Conservation (phyloP, 2,113 vertebrate species). For the Manacus vitellinus region DNA sequence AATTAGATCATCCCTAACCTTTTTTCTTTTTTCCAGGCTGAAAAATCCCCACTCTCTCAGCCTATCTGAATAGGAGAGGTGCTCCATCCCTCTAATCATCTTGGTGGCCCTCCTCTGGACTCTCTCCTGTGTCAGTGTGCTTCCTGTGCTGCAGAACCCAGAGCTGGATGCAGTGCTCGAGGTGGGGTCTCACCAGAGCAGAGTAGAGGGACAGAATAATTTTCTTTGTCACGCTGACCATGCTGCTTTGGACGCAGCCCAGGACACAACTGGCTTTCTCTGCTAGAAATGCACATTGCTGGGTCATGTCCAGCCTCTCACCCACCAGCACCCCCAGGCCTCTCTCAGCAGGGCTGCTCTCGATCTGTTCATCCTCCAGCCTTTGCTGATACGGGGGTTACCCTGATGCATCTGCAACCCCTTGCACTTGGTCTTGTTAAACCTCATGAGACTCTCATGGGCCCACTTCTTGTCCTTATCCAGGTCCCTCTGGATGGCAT, state of each 20-base stretch:
- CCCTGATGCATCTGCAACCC: accelerated
- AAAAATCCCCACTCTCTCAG: background rate
- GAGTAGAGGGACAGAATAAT: background rate
- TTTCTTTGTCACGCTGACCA: background rate
- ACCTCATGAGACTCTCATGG: background rate
- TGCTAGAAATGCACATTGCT: background rate
- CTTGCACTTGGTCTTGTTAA: background rate
- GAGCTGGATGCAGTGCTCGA: background rate
- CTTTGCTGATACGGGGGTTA: accelerated
- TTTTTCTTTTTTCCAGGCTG: background rate
- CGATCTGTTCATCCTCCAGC: accelerated
- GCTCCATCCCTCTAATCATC: background rate
- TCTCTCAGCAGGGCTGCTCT: background rate
- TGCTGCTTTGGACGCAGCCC: background rate
- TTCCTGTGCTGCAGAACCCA: background rate
- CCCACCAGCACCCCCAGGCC: background rate
- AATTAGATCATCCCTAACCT: background rate
- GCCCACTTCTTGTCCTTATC: accelerated
- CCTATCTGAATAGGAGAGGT: background rate
- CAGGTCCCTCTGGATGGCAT: background rate
- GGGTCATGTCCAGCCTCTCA: background rate
- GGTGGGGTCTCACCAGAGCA: background rate
- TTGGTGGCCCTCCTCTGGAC: accelerated
- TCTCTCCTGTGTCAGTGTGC: accelerated
- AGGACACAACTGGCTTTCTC: background rate